phyloP scores from a whole-genome alignment of 1,140 invertebrate genomes.

The Leptinotarsa texana region DNA sequence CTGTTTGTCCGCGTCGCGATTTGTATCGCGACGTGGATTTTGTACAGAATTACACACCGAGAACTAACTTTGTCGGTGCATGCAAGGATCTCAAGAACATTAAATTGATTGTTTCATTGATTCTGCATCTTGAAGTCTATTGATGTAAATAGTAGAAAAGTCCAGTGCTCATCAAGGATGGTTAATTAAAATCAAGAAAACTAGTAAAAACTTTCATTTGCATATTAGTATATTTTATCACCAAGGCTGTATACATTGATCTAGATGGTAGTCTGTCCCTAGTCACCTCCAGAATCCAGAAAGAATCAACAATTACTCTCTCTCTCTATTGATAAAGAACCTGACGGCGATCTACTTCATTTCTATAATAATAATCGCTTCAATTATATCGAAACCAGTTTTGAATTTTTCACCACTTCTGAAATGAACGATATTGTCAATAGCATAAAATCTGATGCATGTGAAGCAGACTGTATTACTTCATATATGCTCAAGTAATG shows the following conservation, averaged over 20 bases:
- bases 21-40: conserved; percentile 47
- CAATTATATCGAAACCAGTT: background rate
- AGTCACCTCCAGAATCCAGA: too few relatives aligned
- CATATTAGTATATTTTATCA: conserved; percentile 39
- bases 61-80: background rate
- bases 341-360: too few relatives aligned
- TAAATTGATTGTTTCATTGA: too few relatives aligned
- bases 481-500: too few relatives aligned
- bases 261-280: conserved; percentile 44
- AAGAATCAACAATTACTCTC: too few relatives aligned
- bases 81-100: too few relatives aligned
- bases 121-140: background rate
- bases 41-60: background rate
- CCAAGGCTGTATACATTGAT: conserved; percentile 49
- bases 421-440: too few relatives aligned
- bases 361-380: background rate
- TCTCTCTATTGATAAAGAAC: too few relatives aligned
- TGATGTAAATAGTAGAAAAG: conserved; percentile 34
- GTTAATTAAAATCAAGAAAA: conserved; percentile 34
- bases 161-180: conserved; percentile 40
- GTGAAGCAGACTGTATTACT: too few relatives aligned
- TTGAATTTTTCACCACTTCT: too few relatives aligned
- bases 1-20: conserved; percentile 49
- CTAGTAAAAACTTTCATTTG: conserved; percentile 44
- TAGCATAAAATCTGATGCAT: too few relatives aligned